phyloP scores from a whole-genome alignment of 2,888 invertebrate species.

The Melangyna quadrimaculata region DNA sequence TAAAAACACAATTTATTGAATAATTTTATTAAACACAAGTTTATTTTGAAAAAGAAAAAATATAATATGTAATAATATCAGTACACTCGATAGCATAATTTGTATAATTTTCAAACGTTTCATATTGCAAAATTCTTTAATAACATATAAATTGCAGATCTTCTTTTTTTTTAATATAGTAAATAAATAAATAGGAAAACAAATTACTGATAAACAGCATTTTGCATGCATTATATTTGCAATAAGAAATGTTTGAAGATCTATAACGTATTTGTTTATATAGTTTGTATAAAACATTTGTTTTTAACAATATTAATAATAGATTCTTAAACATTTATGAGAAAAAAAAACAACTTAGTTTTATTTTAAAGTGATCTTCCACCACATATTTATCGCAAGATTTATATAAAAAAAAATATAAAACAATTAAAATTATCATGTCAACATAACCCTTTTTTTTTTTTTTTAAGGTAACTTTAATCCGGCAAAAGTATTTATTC shows the following conservation, averaged over 20 bases:
- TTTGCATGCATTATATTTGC: conserved; percentile 45
- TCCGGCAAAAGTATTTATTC: conserved; percentile 62
- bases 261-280: neutral
- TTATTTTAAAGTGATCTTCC: conserved; percentile 34
- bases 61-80: conserved; percentile 9
- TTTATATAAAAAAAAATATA: conserved; percentile 26
- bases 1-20: neutral
- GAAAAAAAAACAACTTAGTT: conserved; percentile 22
- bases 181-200: conserved; percentile 68
- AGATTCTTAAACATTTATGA: neutral
- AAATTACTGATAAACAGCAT: conserved; percentile 22
- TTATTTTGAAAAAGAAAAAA: conserved; percentile 12
- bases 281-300: neutral
- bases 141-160: conserved; percentile 1
- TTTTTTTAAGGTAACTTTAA: conserved; percentile 48
- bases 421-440: conserved; percentile 11
- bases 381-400: conserved; percentile 23
- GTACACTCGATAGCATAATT: conserved; percentile 24
- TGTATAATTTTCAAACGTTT: conserved; percentile 63
- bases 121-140: conserved; percentile 57
- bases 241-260: conserved; percentile 67
- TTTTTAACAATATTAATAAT: neutral
- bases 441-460: conserved; percentile 42
- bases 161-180: conserved; percentile 8
- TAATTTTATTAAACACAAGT: conserved; percentile 2